Conservation (phyloP, 1,140 invertebrate genomes). For the Copidosoma floridanum region DNA sequence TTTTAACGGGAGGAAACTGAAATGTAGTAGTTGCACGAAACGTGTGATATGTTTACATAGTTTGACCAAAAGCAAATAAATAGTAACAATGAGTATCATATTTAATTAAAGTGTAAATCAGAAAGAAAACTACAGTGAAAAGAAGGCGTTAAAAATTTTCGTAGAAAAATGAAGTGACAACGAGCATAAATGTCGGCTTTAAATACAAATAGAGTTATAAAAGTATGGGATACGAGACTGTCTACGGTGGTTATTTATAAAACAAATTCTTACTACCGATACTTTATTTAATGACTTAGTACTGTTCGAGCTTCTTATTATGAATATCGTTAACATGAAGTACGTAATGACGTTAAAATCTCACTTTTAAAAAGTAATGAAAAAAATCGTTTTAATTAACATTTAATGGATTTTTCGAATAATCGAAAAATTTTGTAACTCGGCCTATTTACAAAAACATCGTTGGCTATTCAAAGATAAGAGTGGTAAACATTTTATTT, state of each 20-base stretch:
- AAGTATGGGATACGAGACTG: too few species aligned
- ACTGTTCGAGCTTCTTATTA: neutral
- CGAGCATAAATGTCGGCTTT: too few species aligned
- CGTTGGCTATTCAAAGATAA: too few species aligned
- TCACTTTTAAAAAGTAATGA: neutral
- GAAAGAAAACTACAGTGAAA: conserved; percentile 13
- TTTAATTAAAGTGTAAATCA: conserved; percentile 4
- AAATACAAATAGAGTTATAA: neutral
- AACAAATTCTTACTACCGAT: neutral
- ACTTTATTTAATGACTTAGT: conserved; percentile 9
- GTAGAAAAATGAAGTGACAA: neutral
- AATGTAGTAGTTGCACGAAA: neutral
- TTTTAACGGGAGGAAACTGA: neutral
- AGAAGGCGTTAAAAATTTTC: neutral
- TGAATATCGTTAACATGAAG: neutral
- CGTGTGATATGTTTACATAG: conserved; percentile 16
- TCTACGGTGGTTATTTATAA: neutral
- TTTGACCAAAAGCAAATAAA: neutral
- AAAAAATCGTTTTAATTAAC: neutral
- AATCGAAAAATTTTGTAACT: neutral
- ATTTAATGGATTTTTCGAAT: neutral
- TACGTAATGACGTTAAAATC: conserved; percentile 1
- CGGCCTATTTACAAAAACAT: conserved; percentile 8
- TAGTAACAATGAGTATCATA: too few species aligned
- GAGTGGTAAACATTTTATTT: too few species aligned